Conservation (phyloP, 2,888 invertebrate species). For the Hofmannophila pseudospretella region DNA sequence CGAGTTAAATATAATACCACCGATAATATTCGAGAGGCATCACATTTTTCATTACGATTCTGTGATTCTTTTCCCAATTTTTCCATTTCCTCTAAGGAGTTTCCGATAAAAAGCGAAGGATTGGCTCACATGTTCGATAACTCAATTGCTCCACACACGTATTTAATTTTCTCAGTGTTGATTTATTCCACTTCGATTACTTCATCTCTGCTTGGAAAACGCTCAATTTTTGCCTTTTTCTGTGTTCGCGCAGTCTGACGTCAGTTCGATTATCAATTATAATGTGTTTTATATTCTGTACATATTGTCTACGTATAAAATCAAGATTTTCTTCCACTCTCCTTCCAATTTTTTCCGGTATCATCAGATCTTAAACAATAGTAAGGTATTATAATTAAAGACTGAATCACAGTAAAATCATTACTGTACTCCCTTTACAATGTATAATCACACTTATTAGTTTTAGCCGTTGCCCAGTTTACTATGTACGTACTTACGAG, state of each 20-base stretch:
- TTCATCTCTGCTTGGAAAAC: slow-evolving; percentile 33
- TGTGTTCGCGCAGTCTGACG: neutral
- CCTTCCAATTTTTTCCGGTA: too few species aligned
- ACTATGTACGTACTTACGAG: too few species aligned
- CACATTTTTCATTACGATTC: slow-evolving; percentile 32
- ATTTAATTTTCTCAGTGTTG: slow-evolving; percentile 63
- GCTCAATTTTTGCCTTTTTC: slow-evolving; percentile 19
- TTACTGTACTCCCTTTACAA: too few species aligned
- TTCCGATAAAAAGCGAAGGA: slow-evolving; percentile 31
- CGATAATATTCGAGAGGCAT: slow-evolving; percentile 25
- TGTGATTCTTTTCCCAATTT: slow-evolving; percentile 32
- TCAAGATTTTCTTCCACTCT: too few species aligned
- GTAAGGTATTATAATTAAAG: too few species aligned
- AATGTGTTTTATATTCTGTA: too few species aligned
- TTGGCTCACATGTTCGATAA: slow-evolving; percentile 39
- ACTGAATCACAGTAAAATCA: too few species aligned
- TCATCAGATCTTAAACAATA: too few species aligned
- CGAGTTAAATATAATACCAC: neutral
- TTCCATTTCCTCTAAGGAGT: slow-evolving; percentile 46
- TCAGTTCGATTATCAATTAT: too few species aligned
- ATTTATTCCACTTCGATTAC: slow-evolving; percentile 57
- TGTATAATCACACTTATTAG: too few species aligned
- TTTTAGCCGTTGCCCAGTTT: too few species aligned
- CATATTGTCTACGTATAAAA: too few species aligned
- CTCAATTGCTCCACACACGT: slow-evolving; percentile 52